A percentile compares a stretch with the other conserved stretches of the same genome.
Evolutionary conservation across 1,140 invertebrate species (phyloP).

Genomic region (Parasteatoda tepidariorum): DNA sequence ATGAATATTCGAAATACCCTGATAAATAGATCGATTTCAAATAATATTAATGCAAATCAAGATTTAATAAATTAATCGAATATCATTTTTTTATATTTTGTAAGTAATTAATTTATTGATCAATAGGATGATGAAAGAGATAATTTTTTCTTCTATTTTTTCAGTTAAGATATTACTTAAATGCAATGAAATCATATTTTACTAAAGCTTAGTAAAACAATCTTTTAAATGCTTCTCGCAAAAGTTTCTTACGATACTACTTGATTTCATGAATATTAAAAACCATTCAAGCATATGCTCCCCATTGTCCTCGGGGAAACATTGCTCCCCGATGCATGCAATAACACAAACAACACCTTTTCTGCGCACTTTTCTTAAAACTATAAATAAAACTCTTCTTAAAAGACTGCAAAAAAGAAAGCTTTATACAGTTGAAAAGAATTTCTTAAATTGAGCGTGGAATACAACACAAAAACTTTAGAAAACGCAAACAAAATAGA

Average conservation of each 20-base stretch:
- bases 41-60: too few species aligned
- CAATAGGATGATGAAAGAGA: too few species aligned
- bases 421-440: not conserved
- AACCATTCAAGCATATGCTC: not conserved
- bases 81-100: too few species aligned
- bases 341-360: slow-evolving; percentile 14
- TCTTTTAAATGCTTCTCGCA: slow-evolving; percentile 1
- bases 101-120: too few species aligned
- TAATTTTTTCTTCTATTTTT: too few species aligned
- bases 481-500: slow-evolving; percentile 27
- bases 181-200: not conserved
- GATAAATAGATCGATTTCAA: too few species aligned
- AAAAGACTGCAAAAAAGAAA: not conserved
- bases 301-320: not conserved
- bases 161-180: not conserved
- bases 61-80: too few species aligned
- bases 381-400: slow-evolving; percentile 6
- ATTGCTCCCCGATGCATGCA: not conserved
- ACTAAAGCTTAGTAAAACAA: not conserved
- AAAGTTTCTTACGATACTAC: slow-evolving; percentile 4
- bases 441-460: not conserved
- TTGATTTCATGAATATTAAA: slow-evolving; percentile 20
- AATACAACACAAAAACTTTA: not conserved
- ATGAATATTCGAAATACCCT: too few species aligned
- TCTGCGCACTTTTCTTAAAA: slow-evolving; percentile 16